Evolutionary conservation across 2,113 vertebrate genomes (phyloP), one percentile per base, ranked within the genome.

Genomic region (Tragelaphus scriptus): DNA sequence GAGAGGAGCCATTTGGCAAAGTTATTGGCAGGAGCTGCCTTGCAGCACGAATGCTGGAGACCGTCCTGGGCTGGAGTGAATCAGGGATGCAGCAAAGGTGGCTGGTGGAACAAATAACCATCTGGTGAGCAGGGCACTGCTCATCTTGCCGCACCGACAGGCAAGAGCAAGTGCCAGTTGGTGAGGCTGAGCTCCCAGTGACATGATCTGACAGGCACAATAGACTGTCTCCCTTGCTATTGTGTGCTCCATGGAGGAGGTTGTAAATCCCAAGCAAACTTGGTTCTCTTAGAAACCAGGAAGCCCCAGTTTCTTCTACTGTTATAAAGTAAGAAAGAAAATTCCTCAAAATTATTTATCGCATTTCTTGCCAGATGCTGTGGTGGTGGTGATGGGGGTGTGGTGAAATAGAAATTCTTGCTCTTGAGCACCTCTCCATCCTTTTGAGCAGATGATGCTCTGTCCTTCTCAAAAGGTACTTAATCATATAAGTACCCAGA

Each of bases 1-100:
- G 97, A 98, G 94, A 97, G 89, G 86, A 98, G 97, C 97, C 97
- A 97, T 97, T 98, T 98, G 98, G 98, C 98, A 97, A 97, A 97
- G 94, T 97, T 85, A 19, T 97, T 98, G 98, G 98, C 98, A 97
- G 89, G 93, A 95, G 79, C 79, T 94, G 94, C 95, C 97, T 97
- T 98, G 96, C 94, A 95, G 97, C 96, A 25, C 80, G 93, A 91
- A 63, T 96, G 58, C 93, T 97, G 97, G 96, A 97, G 98, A 91
- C 79, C 7, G 88, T 96, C 82, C 86, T 97, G 84, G 95, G 96
- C 91, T 91, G 91, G 86, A 95, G 84, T 61, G 82, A 97, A 96
- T 94, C 89, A 5, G 94, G 90, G 91, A 93, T 23, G 85, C 91
- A 85, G 98, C 95, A 96, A 95, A 96, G 97, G 98, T 97, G 96